Percentiles rank a stretch among this genome's conserved stretches.
Conservation (phyloP, 2,888 invertebrate species). For the Andrena praecox region DNA sequence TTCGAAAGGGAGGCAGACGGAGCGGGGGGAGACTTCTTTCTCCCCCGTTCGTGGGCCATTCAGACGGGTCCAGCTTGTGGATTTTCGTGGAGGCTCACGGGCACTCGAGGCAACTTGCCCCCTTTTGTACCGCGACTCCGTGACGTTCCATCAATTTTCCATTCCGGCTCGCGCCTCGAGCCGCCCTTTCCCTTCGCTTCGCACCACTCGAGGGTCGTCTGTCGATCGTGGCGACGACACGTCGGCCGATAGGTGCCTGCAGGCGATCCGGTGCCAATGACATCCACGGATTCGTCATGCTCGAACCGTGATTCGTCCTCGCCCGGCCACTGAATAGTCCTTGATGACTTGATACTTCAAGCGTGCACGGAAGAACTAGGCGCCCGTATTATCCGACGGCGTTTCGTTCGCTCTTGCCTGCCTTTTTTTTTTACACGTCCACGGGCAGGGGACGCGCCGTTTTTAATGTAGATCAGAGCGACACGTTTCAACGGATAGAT, state of each 20-base stretch:
- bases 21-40: constrained; percentile 11
- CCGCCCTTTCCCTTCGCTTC: constrained; percentile 53
- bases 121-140: constrained; percentile 58
- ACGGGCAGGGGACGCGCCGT: not conserved
- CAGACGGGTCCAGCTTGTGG: constrained; percentile 44
- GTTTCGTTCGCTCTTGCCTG: constrained; percentile 28
- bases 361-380: constrained; percentile 77
- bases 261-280: constrained; percentile 52
- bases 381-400: constrained; percentile 50
- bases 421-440: constrained; percentile 26
- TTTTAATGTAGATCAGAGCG: constrained; percentile 47
- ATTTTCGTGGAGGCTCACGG: constrained; percentile 60
- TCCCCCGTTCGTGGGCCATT: constrained; percentile 42
- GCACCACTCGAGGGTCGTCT: constrained; percentile 58
- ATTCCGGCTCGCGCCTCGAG: constrained; percentile 70
- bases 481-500: constrained; percentile 25
- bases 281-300: constrained; percentile 73
- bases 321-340: constrained; percentile 75
- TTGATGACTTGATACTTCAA: constrained; percentile 82
- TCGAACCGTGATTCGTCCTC: constrained; percentile 68
- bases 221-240: constrained; percentile 60
- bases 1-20: constrained; percentile 43
- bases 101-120: constrained; percentile 21
- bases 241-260: no score
- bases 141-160: constrained; percentile 72